Evolutionary conservation across 2,888 invertebrate genomes (phyloP), one percentile per base, ranked within the genome.

Genomic region (Deroplatys truncata): DNA sequence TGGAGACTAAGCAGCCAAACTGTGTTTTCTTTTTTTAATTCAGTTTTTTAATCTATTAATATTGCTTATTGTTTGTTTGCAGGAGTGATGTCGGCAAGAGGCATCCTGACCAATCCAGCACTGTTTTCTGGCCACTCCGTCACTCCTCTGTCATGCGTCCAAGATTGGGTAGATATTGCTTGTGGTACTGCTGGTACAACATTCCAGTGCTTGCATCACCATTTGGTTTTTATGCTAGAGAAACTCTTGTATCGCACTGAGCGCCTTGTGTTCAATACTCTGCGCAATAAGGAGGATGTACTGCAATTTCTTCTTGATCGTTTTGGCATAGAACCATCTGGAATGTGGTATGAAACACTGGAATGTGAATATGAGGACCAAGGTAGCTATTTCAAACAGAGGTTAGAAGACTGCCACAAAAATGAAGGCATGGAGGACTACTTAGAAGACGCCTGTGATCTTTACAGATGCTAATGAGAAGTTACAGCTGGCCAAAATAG

Each of bases 191-290:
- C 20, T 28, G 95, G 97, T 89, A 95, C 97, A 89, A 95, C 96
- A 88, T 99, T 97, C 93, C 96, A 97, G 91, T 96, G 96, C 92
- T 98, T 99, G 92, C 99, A 99, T 94, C 98, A 99, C 93, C 99
- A 99, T 94, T 95, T 99, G 91, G 98, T 98, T 88, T 98, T 98
- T 93, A 99, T 99, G 99, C 94, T 98, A 92, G 98, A 98, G 92
- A 97, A 96, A 93, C 93, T 97, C 83, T 94, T 99, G 91, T 95
- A 96, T 0, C 97, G 96, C 92, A 93, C 95, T 88, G 96, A 97
- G 92, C 96, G 97, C 92, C 94, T 95, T 91, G 93, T 96, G 87
- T 98, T 99, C 92, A 98, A 98, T 93, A 95, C 95, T 91, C 94
- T 98, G 29, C 95, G 95, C 88, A 94, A 95, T n/a, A 82, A 35